Conservation (phyloP, 2,888 invertebrate genomes). For the Orthonevra nobilis region DNA sequence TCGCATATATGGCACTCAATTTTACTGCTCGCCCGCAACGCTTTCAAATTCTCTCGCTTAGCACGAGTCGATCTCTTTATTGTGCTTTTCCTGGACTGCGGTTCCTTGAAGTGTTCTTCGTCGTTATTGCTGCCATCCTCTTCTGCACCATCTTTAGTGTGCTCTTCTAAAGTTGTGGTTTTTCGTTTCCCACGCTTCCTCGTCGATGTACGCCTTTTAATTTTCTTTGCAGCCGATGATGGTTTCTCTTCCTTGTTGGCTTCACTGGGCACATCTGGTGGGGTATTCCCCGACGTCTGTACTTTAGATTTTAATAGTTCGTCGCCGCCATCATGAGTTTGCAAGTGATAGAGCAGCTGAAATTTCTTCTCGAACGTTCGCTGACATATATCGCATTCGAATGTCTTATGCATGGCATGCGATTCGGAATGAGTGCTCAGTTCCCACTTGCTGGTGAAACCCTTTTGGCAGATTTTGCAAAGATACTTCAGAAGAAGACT, state of each 20-base stretch:
- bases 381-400: slow-evolving; percentile 68
- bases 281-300: slow-evolving; percentile 11
- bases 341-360: slow-evolving; percentile 67
- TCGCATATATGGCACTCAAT: slow-evolving; percentile 67
- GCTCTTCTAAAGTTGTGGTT: slow-evolving; percentile 11
- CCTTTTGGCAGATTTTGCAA: slow-evolving; percentile 68
- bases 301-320: slow-evolving; percentile 55
- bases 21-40: slow-evolving; percentile 46
- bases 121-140: not conserved
- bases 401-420: slow-evolving; percentile 58
- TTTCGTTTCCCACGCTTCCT: slow-evolving; percentile 41
- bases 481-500: slow-evolving; percentile 41
- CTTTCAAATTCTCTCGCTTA: slow-evolving; percentile 55
- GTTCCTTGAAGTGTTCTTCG: slow-evolving; percentile 24
- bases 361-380: slow-evolving; percentile 70
- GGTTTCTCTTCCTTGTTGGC: not conserved
- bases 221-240: not conserved
- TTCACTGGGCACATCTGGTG: not conserved
- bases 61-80: slow-evolving; percentile 17
- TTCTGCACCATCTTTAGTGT: slow-evolving; percentile 33
- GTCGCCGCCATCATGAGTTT: slow-evolving; percentile 65
- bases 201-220: slow-evolving; percentile 11
- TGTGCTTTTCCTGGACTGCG: too few species aligned
- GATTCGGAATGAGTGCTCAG: slow-evolving; percentile 59
- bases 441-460: slow-evolving; percentile 70